Base-by-base conservation (phyloP, 2,113 vertebrate genomes). In the Xyliphius kryptos region DNA sequence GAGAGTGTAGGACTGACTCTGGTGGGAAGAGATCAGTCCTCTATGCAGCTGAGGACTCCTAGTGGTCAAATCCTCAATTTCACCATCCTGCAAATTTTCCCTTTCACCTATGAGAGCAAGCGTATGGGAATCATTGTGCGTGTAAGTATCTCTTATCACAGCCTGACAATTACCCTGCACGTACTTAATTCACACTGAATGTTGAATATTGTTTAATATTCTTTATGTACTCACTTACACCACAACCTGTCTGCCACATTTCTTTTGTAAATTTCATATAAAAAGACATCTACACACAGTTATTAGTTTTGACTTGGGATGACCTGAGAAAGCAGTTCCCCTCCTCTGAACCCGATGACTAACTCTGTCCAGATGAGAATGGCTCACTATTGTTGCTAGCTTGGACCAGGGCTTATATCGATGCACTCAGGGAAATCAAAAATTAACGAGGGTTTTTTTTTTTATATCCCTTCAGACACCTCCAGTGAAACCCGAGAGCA, bases 41-140 rank as follows among this genome's bases (percentile, higher is more conserved):
- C 92, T 46, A 82, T 97, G 89, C 96, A 97, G 85, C 93, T 98
- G 87, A 91, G 96, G 93, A 98, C 95, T 75, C 96, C 96, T 77
- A 94, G 91, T 71, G 95, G 92, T 65, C 96, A 97, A 83, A 97
- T 98, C 26, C 81, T 98, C 82, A 97, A 94, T 84, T 97, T 97
- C 88, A 96, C 88, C 67, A 97, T 98, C 77, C 82, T 98, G 58
- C 96, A 98, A 86, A 90, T 98, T 63, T 98, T 98, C 77, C 95
- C 96, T 5, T 98, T 98, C 74, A 98, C 96, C 37, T 98, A 97
- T 0, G 96, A 98, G 77, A 98, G 96, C 89, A 97, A 96, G 48
- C 90, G 96, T 52, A 98, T 98, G 96, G 96, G 96, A 41, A 89
- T 97, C 66, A 97, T 98, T 1, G 93, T 98, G 43, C 74, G 92